Base-by-base conservation (phyloP, 2,888 invertebrate genomes). In the Mythimna albipuncta region DNA sequence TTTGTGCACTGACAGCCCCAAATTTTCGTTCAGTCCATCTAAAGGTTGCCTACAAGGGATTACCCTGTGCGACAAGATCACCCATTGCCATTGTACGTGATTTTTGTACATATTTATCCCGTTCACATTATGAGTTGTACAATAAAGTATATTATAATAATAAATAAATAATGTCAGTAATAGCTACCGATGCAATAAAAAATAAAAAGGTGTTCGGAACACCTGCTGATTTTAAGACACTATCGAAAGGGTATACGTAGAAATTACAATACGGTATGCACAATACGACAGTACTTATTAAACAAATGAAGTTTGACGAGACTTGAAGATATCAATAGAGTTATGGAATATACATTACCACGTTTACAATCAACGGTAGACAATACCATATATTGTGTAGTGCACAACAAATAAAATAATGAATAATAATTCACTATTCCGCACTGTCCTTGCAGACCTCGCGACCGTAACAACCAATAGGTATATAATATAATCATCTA, bases 141-240 rank as follows among this genome's bases (percentile, higher is more conserved):
- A 6, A 47, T 47, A 47, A 19, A 47, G 4, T 16, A 19, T 6
- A 1, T 47, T 47, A 47, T 9, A 9, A 32, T 32, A 38, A 44
- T 16, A 47, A 47, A 47, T 47, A 47, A 47, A 47, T 47, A 11
- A 47, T 47, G 54, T 19, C 62, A 47, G 44, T 69, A 38, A 58
- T 57, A n/a, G 13, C n/a, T 47, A 32, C 32, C 26, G 2, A 54
- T 11, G n/a, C 7, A 13, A 7, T 38, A 38, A 54, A 63, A 64
- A 58, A 63, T 58, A 13, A 4, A 70, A 75, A 70, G 47, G 38
- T 75, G 52, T n/a, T 7, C 26, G 38, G 52, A 16, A 50, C 76
- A 75, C 58, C 70, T 70, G 77, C 55, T 19, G 41, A 47, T 68
- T 21, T 10, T 21, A 47, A 69, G 59, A 59, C 64, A 32, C 3